Base-by-base conservation (phyloP, 2,113 vertebrate genomes). In the Euleptes europaea region DNA sequence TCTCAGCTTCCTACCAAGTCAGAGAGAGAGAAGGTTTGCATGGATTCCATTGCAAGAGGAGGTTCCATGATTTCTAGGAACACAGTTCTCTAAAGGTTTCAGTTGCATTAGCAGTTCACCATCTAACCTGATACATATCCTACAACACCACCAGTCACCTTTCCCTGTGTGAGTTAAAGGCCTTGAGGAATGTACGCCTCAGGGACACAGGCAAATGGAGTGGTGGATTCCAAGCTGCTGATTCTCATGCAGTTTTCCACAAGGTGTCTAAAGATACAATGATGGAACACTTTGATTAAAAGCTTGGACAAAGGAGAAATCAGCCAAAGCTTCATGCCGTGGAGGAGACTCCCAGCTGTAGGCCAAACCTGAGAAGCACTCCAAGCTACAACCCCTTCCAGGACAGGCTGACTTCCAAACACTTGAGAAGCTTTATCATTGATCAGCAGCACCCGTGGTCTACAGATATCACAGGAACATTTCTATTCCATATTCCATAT, bases 21-120 rank as follows among this genome's bases (percentile, higher is more conserved):
- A 93, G 40, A 15, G 88, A 93, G 80, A 91, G n/a, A n/a, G 78
- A 91, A 72, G 84, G 82, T 82, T 91, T 94, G 88, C 84, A 90
- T 88, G 88, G 91, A 47, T 0, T 54, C 88, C 84, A 57, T n/a
- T 19, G 15, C 15, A 19, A 54, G 51, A 54, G 51, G 51, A 54
- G 72, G 81, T 47, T 90, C 90, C 74, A 84, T 82, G 82, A 86
- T 78, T 74, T 74, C 78, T 87, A 82, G 80, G 81, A 60, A 81
- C 78, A 65, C 84, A 66, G 31, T 73, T 86, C 70, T 81, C 31
- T 51, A 74, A 86, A 26, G 49, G 71, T 84, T 82, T 84, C 82
- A 89, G 31, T 31, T 23, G 47, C 7, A 28, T 40, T 38, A 33
- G 51, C 5, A 31, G 15, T 33, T 19, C 57, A 8, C 28, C 5